Evolutionary conservation across 2,113 vertebrate species (phyloP).

Genomic region (Microtus richardsoni): DNA sequence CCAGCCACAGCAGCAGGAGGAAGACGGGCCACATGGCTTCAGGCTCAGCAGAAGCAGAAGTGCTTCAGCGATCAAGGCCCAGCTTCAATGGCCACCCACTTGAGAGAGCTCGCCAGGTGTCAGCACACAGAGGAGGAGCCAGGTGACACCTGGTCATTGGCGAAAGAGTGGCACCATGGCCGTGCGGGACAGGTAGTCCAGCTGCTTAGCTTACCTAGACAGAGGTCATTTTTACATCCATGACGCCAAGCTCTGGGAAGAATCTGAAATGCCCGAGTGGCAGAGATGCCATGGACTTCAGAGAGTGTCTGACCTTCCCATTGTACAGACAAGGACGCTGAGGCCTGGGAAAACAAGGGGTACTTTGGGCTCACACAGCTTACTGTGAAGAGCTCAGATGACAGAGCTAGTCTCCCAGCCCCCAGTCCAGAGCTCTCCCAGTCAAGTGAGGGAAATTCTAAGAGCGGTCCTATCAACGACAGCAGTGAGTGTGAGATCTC

Average conservation of each 20-base stretch:
- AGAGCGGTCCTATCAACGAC: not conserved
- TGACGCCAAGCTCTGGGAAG: not conserved
- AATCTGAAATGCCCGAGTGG: not conserved
- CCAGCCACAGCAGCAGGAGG: constrained; percentile 64
- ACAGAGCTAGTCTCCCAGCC: not conserved
- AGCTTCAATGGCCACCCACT: not conserved
- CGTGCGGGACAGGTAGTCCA: constrained; percentile 5
- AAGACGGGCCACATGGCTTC: constrained; percentile 47
- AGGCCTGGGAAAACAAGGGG: not conserved
- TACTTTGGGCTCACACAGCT: not conserved
- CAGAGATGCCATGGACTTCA: not conserved
- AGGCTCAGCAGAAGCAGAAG: not conserved
- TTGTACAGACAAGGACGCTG: not conserved
- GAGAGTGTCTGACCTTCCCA: not conserved
- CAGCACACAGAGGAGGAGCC: constrained; percentile 15
- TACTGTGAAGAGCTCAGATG: not conserved
- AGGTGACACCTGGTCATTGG: not conserved
- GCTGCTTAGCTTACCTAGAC: constrained; percentile 10
- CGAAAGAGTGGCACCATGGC: not conserved
- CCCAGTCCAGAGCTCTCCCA: not conserved
- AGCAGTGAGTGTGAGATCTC: not conserved
- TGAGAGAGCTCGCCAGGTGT: not conserved
- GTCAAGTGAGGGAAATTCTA: not conserved
- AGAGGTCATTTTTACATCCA: not conserved
- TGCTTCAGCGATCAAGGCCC: not conserved